Evolutionary conservation across 2,888 invertebrate species (phyloP).

Genomic region (Lycaena phlaeas): DNA sequence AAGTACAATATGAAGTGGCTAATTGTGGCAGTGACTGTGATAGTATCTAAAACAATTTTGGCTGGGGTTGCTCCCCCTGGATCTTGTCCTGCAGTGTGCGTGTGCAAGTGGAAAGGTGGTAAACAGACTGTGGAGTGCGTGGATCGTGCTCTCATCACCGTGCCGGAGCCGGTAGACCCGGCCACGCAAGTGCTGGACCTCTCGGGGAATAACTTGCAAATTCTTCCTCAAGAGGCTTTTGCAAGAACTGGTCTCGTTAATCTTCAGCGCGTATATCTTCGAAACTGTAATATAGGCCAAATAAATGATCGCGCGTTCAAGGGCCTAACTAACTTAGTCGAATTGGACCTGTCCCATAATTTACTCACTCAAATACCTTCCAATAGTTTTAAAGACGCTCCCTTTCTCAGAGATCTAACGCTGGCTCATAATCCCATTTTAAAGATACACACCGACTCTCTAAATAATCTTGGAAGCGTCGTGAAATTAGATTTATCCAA

Average conservation of each 20-base stretch:
- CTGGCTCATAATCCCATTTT: slow-evolving; percentile 87
- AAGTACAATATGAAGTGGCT: slow-evolving; percentile 62
- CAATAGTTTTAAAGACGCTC: slow-evolving; percentile 83
- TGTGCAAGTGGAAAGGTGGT: slow-evolving; percentile 95
- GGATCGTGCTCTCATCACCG: slow-evolving; percentile 85
- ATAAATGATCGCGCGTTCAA: slow-evolving; percentile 89
- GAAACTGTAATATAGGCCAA: slow-evolving; percentile 87
- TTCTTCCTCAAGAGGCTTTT: slow-evolving; percentile 87
- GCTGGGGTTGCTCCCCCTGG: slow-evolving; percentile 67
- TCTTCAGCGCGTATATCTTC: slow-evolving; percentile 88
- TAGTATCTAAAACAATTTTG: slow-evolving; percentile 53
- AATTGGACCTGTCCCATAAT: slow-evolving; percentile 90
- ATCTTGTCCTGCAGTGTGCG: slow-evolving; percentile 83
- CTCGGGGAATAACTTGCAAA: slow-evolving; percentile 89
- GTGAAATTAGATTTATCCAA: slow-evolving; percentile 88
- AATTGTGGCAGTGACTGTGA: slow-evolving; percentile 58
- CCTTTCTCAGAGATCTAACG: slow-evolving; percentile 86
- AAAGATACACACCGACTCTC: slow-evolving; percentile 83
- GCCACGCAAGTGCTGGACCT: slow-evolving; percentile 93
- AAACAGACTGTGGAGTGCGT: slow-evolving; percentile 94
- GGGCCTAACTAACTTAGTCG: slow-evolving; percentile 90
- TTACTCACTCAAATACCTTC: slow-evolving; percentile 86
- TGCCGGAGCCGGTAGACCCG: slow-evolving; percentile 89
- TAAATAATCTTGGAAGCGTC: slow-evolving; percentile 81
- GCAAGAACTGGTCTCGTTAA: slow-evolving; percentile 85